These are phyloP conservation scores for Anaspis maculata DNA, from an alignment of 2,888 invertebrate species.

Conservation along the genomic window DNA sequence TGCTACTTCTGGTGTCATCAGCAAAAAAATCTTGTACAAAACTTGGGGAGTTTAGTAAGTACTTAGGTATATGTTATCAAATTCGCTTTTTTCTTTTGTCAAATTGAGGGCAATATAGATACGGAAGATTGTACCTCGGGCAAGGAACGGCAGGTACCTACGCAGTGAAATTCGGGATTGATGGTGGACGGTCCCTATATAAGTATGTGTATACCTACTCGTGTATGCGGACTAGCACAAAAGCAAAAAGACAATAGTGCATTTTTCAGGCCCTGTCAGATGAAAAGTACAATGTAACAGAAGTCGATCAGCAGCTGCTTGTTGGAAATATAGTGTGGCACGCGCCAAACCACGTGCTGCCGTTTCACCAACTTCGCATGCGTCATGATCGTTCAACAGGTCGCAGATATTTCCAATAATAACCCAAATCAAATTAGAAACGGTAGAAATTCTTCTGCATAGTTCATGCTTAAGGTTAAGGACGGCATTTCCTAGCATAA, in stretches of 20 bases:
- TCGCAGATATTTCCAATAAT: conserved; percentile 14
- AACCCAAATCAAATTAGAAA: not conserved
- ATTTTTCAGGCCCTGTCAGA: conserved; percentile 22
- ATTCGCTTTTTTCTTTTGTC: no score
- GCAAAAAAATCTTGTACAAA: no score
- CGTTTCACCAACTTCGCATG: conserved; percentile 18
- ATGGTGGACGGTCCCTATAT: conserved; percentile 4
- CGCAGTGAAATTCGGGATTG: no score
- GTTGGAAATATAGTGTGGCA: conserved; percentile 18
- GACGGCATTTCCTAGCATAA: not conserved
- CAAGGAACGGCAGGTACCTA: no score
- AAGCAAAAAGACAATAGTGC: conserved; percentile 18
- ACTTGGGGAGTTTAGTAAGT: no score
- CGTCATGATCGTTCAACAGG: conserved; percentile 20
- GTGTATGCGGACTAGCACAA: no score
- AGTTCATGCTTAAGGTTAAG: not conserved
- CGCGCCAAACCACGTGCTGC: conserved; percentile 24
- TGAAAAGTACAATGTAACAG: conserved; percentile 22
- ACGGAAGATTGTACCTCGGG: no score
- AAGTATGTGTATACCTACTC: conserved; percentile 2
- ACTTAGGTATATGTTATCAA: no score
- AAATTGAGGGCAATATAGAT: no score
- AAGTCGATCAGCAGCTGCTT: conserved; percentile 22
- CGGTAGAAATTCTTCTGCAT: not conserved
- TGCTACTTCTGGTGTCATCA: no score